These are phyloP conservation scores for Spodoptera littoralis DNA, from an alignment of 2,888 invertebrate genomes.

Conservation along the genomic window DNA sequence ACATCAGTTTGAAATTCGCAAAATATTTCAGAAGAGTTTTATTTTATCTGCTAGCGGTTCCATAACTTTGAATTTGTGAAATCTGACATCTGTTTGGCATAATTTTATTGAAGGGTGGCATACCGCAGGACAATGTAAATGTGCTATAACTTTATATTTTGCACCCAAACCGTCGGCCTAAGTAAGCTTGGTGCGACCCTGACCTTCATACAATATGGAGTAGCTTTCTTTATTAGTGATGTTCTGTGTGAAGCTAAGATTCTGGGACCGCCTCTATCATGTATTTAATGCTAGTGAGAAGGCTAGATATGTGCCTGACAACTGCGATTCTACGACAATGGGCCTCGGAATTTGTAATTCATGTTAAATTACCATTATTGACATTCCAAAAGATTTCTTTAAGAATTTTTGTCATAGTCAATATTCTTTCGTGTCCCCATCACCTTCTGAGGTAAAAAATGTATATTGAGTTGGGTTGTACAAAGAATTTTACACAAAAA, in stretches of 20 bases:
- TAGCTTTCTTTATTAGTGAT: conserved; percentile 37
- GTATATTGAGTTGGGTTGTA: conserved; percentile 9
- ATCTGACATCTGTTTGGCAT: conserved; percentile 50
- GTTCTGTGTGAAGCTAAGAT: conserved; percentile 21
- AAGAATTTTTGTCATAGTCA: too few species aligned
- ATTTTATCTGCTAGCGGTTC: conserved; percentile 7
- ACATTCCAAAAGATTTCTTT: too few species aligned
- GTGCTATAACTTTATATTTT: conserved; percentile 45
- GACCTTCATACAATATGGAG: conserved; percentile 28
- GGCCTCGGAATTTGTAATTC: conserved; percentile 12
- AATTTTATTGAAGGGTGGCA: conserved; percentile 53
- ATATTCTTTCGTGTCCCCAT: not conserved
- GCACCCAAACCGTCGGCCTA: conserved; percentile 27
- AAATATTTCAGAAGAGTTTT: conserved; percentile 8
- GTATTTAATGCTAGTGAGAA: conserved; percentile 25
- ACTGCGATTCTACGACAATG: conserved; percentile 27
- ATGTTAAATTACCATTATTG: conserved; percentile 11
- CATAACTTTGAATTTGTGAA: conserved; percentile 43
- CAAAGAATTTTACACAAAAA: conserved; percentile 38
- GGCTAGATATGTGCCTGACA: conserved; percentile 19
- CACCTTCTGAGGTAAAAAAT: conserved; percentile 10
- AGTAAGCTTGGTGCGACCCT: conserved; percentile 19
- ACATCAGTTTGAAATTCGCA: not conserved
- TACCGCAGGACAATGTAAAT: conserved; percentile 47
- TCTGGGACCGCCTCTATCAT: conserved; percentile 47